These are phyloP conservation scores for Temnopleurus reevesii DNA, from an alignment of 53 echinoderm and acorn worm species.

Conservation along the genomic window DNA sequence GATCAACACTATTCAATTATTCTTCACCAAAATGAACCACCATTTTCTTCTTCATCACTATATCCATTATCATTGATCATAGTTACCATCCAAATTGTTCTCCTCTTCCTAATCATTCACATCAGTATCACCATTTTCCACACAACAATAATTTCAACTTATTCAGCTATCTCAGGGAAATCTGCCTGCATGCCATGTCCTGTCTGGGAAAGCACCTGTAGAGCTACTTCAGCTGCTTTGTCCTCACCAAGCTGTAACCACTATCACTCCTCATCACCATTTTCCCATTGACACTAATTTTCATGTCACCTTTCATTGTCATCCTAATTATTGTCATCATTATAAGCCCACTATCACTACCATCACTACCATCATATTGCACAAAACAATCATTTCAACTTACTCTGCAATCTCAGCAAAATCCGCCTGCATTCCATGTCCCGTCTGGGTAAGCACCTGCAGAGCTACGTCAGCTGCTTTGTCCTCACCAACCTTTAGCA, in stretches of 20 bases:
- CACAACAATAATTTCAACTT: constrained; percentile 45
- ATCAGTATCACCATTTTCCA: neutral
- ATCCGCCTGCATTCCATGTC: constrained; percentile 75
- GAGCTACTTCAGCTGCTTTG: constrained; percentile 74
- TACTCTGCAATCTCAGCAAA: constrained; percentile 85
- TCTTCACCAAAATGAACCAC: no score
- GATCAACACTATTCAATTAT: no score
- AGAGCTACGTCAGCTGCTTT: constrained; percentile 79
- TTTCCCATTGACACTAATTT: no score
- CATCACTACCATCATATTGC: neutral
- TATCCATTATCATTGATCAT: no score
- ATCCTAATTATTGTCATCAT: neutral
- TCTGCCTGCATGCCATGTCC: constrained; percentile 80
- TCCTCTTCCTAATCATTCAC: no score
- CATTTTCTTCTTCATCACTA: no score
- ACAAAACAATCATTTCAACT: constrained; percentile 56
- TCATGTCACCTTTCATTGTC: no score
- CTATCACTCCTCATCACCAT: no score
- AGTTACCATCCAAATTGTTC: no score
- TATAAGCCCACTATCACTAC: neutral
- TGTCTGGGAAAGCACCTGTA: constrained; percentile 87
- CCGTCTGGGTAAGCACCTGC: constrained; percentile 86
- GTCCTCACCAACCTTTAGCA: constrained; percentile 79
- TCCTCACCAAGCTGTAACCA: constrained; percentile 81
- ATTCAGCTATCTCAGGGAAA: constrained; percentile 83